phyloP scores from a whole-genome alignment of 2,113 vertebrate genomes.

The Eptesicus fuscus region DNA sequence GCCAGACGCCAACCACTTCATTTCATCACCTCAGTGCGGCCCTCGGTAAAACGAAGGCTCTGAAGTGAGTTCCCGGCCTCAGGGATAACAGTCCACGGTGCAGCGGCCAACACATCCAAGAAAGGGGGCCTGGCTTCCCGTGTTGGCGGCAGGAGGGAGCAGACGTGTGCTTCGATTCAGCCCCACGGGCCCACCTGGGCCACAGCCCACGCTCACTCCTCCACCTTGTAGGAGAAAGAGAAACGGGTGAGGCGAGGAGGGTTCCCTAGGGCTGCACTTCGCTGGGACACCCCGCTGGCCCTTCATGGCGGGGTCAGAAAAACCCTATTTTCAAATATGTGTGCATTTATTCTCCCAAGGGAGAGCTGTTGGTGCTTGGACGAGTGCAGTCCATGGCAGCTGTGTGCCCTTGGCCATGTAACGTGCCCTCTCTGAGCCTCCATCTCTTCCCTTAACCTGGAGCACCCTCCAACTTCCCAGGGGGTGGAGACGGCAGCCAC shows the following conservation, averaged over 20 bases:
- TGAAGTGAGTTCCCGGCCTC: too few relatives aligned
- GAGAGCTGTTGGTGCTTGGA: too few relatives aligned
- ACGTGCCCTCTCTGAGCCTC: background rate
- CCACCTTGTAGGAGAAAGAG: background rate
- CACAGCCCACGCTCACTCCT: background rate
- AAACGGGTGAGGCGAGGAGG: background rate
- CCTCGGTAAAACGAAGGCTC: background rate
- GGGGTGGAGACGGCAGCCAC: background rate
- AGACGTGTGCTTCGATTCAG: rapidly evolving
- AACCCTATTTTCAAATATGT: background rate
- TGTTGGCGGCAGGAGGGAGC: background rate
- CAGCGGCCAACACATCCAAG: background rate
- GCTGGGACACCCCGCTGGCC: background rate
- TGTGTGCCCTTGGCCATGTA: background rate
- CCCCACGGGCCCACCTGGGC: background rate
- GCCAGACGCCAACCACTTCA: rapidly evolving
- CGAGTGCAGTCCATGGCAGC: background rate
- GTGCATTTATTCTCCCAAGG: background rate
- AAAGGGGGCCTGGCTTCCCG: background rate
- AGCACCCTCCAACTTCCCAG: background rate
- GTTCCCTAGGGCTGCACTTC: too few relatives aligned
- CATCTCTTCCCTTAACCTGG: background rate
- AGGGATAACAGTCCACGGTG: background rate
- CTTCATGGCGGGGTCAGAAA: background rate
- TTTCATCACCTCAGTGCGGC: background rate